phyloP scores from a whole-genome alignment of 2,797 vertebrate genomes.

The Mus caroli region DNA sequence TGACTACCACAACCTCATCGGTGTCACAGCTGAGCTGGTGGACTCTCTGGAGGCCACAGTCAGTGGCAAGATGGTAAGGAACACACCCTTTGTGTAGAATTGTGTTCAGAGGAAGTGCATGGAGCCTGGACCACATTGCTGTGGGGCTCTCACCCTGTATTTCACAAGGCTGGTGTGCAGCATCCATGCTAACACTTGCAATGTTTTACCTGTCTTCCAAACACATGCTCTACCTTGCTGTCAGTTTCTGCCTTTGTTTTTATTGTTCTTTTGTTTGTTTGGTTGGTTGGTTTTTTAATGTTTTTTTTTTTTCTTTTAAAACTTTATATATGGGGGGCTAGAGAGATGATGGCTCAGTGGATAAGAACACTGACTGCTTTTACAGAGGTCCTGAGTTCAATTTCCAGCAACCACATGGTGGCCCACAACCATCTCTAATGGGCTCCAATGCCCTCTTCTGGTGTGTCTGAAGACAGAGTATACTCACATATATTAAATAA shows the following conservation, averaged over 20 bases:
- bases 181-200: background rate
- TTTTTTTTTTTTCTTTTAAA: background rate
- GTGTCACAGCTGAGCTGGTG: constrained; percentile 96
- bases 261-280: background rate
- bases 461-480: too few relatives aligned
- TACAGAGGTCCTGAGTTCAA: too few relatives aligned
- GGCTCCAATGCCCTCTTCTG: too few relatives aligned
- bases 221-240: too few relatives aligned
- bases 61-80: constrained; percentile 96
- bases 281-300: too few relatives aligned
- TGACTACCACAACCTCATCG: constrained; percentile 95
- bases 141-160: background rate
- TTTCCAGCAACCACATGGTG: too few relatives aligned
- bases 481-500: too few relatives aligned
- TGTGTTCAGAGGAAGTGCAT: background rate
- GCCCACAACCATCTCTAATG: too few relatives aligned
- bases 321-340: too few relatives aligned
- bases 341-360: too few relatives aligned
- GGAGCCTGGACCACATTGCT: fast-evolving
- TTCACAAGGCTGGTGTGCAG: background rate
- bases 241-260: background rate
- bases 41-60: constrained; percentile 96
- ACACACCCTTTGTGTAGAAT: fast-evolving
- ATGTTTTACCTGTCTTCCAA: background rate
- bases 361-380: too few relatives aligned